A percentile compares a stretch with the other conserved stretches of the same genome.
Evolutionary conservation across 1,140 invertebrate species (phyloP).

Genomic region (Bemisia tabaci): DNA sequence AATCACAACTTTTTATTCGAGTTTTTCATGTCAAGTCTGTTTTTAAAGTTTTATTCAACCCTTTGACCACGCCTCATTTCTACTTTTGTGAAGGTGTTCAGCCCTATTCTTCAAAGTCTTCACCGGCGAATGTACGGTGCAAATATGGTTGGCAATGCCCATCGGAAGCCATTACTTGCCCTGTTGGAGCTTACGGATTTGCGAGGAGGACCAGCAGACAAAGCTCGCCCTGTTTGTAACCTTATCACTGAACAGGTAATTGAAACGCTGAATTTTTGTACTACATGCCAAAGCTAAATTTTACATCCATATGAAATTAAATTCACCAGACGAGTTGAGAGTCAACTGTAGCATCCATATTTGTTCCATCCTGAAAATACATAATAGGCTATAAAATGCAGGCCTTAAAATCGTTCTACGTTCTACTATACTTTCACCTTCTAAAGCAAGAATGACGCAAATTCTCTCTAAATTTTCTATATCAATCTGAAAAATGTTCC

Average conservation of each 20-base stretch:
- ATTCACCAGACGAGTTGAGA: background rate
- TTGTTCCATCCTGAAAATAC: too few species aligned
- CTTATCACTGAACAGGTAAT: slow-evolving; percentile 44
- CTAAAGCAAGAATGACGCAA: too few species aligned
- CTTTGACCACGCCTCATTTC: too few species aligned
- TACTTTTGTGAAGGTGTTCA: slow-evolving; percentile 43
- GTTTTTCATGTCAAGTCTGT: too few species aligned
- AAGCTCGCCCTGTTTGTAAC: slow-evolving; percentile 58
- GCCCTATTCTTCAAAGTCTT: slow-evolving; percentile 52
- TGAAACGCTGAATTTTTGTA: background rate
- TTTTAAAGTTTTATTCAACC: too few species aligned
- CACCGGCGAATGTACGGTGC: slow-evolving; percentile 50
- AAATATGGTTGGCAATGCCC: slow-evolving; percentile 54
- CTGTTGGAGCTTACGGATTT: slow-evolving; percentile 59
- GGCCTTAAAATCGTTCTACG: too few species aligned
- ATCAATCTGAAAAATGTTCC: too few species aligned
- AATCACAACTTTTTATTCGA: too few species aligned
- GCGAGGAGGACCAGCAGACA: slow-evolving; percentile 36
- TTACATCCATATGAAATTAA: background rate
- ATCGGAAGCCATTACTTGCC: slow-evolving; percentile 47
- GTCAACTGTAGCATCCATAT: too few species aligned
- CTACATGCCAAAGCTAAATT: slow-evolving; percentile 2
- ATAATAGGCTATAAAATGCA: too few species aligned
- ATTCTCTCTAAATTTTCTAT: too few species aligned
- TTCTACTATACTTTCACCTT: too few species aligned